These are phyloP conservation scores for Piscicola geometra DNA, from an alignment of 2,888 invertebrate genomes.

Conservation along the genomic window DNA sequence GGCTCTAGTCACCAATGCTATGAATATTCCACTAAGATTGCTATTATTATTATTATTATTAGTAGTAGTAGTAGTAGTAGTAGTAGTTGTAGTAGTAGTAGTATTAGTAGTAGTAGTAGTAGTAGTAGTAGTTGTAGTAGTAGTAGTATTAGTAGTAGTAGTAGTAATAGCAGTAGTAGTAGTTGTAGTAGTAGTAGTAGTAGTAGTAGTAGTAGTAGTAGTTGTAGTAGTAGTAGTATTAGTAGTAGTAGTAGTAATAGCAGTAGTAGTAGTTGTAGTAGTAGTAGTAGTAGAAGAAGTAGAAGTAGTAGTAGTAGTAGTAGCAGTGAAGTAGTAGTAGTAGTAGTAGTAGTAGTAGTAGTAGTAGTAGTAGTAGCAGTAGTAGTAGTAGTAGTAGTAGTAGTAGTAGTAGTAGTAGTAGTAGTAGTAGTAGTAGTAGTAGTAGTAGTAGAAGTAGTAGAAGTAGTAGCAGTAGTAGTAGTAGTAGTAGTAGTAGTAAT, in stretches of 20 bases:
- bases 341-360: slow-evolving; percentile 27
- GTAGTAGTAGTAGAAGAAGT: slow-evolving; percentile 29
- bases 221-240: no score
- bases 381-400: slow-evolving; percentile 31
- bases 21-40: no score
- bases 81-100: no score
- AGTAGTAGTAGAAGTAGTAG: slow-evolving; percentile 27
- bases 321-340: slow-evolving; percentile 19
- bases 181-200: no score
- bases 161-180: no score
- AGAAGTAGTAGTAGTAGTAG: slow-evolving; percentile 17
- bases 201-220: no score
- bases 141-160: no score
- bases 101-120: no score
- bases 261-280: slow-evolving; percentile 27
- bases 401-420: slow-evolving; percentile 36
- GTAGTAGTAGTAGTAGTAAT: slow-evolving; percentile 10
- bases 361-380: slow-evolving; percentile 32
- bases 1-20: no score
- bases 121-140: no score
- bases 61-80: no score
- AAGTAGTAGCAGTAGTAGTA: slow-evolving; percentile 25
- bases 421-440: slow-evolving; percentile 30
- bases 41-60: no score
- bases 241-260: slow-evolving; percentile 14